phyloP scores from a whole-genome alignment of 2,797 vertebrate genomes.

The Enteromius unitaeniatus region DNA sequence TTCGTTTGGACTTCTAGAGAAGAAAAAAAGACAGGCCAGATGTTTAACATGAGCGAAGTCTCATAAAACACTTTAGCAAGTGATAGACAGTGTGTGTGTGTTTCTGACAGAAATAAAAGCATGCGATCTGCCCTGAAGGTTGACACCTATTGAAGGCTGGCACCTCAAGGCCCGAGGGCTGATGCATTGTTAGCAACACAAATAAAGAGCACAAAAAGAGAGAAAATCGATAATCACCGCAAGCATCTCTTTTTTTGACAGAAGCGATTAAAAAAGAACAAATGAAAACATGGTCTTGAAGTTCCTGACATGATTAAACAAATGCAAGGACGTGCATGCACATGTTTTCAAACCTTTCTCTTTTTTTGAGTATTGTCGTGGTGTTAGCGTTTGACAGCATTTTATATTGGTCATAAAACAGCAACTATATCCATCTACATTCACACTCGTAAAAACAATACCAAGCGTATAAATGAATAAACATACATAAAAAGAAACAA shows the following conservation, averaged over 20 bases:
- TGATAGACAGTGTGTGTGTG: constrained; percentile 1
- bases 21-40: constrained; percentile 52
- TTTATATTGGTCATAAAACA: too few species aligned
- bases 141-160: constrained; percentile 64
- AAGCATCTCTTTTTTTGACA: neutral
- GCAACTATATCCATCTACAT: too few species aligned
- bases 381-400: too few species aligned
- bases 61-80: neutral
- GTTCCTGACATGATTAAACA: neutral
- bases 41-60: neutral
- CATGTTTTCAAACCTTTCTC: too few species aligned
- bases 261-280: constrained; percentile 22
- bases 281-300: neutral
- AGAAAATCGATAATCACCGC: constrained; percentile 10
- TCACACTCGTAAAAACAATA: too few species aligned
- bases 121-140: constrained; percentile 55
- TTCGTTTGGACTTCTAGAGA: constrained; percentile 91
- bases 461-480: too few species aligned
- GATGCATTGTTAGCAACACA: constrained; percentile 49
- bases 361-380: too few species aligned
- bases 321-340: neutral
- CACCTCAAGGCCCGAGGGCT: constrained; percentile 64
- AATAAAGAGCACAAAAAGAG: constrained; percentile 12
- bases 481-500: too few species aligned
- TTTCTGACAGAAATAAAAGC: constrained; percentile 34